These are phyloP conservation scores for Phytoseiulus persimilis DNA, from an alignment of 2,888 invertebrate genomes.

Conservation along the genomic window DNA sequence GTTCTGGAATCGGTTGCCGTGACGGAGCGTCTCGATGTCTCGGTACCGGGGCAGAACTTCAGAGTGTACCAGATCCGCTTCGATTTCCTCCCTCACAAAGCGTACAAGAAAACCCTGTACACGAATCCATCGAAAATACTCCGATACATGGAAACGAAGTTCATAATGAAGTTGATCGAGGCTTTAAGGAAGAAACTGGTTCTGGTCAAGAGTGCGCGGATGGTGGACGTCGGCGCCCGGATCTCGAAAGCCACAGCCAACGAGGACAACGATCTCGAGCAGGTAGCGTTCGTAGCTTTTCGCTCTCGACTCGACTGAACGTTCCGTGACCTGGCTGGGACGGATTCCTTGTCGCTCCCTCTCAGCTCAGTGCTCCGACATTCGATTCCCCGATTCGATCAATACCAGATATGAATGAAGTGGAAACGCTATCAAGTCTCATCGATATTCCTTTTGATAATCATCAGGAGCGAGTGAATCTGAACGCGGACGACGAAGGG, in stretches of 20 bases:
- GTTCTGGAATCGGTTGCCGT: constrained; percentile 43
- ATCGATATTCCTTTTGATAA: not conserved
- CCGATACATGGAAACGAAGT: constrained; percentile 61
- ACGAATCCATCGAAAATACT: constrained; percentile 64
- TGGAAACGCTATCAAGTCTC: too few species aligned
- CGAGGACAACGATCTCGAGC: constrained; percentile 50
- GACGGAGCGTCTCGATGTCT: constrained; percentile 40
- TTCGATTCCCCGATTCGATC: constrained; percentile 26
- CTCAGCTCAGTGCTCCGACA: too few species aligned
- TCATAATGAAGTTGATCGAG: constrained; percentile 48
- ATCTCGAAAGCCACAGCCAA: constrained; percentile 50
- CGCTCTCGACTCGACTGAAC: too few species aligned
- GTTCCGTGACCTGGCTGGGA: too few species aligned
- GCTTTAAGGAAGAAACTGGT: constrained; percentile 45
- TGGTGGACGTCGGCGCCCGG: constrained; percentile 41
- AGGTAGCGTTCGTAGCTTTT: too few species aligned
- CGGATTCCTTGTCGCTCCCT: too few species aligned
- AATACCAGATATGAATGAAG: not conserved
- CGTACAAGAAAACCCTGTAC: constrained; percentile 65
- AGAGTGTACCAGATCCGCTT: constrained; percentile 64
- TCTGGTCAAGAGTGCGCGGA: constrained; percentile 39
- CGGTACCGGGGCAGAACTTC: constrained; percentile 47
- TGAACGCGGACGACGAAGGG: constrained; percentile 42
- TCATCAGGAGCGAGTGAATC: constrained; percentile 17
- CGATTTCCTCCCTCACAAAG: constrained; percentile 63